Conservation (phyloP, 2,888 invertebrate species). For the Apoda limacodes region DNA sequence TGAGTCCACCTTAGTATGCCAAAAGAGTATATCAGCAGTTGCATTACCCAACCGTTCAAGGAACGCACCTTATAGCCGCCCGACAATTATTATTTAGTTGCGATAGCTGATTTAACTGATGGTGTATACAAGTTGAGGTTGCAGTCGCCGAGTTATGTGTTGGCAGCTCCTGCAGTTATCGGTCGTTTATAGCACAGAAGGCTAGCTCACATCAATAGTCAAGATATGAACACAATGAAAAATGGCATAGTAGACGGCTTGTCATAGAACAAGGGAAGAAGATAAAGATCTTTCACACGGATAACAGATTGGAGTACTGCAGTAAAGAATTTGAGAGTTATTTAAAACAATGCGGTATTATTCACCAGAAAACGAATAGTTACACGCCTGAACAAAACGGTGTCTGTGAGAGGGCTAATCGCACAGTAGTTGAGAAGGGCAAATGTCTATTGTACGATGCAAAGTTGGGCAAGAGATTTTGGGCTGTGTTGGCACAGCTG, state of each 20-base stretch:
- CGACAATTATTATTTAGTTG: slow-evolving; percentile 7
- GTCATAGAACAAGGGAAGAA: too few species aligned
- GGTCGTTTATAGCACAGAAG: slow-evolving; percentile 13
- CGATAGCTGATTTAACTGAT: slow-evolving; percentile 4
- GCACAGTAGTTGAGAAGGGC: slow-evolving; percentile 14
- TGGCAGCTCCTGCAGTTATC: slow-evolving; percentile 3
- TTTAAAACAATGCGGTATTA: slow-evolving; percentile 14
- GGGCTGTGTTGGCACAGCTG: too few species aligned
- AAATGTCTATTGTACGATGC: slow-evolving; percentile 13
- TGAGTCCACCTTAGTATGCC: too few species aligned
- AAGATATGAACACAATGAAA: slow-evolving; percentile 17
- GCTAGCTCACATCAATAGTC: slow-evolving; percentile 15
- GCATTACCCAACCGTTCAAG: too few species aligned
- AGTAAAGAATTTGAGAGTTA: slow-evolving; percentile 17
- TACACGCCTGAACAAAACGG: slow-evolving; percentile 16
- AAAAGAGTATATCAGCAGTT: too few species aligned
- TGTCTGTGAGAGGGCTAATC: slow-evolving; percentile 10
- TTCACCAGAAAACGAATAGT: slow-evolving; percentile 16
- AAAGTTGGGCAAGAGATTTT: slow-evolving; percentile 12
- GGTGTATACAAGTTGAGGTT: slow-evolving; percentile 10
- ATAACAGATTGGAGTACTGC: slow-evolving; percentile 19
- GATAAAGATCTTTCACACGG: slow-evolving; percentile 13
- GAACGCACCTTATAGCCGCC: too few species aligned
- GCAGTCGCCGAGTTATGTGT: too few species aligned
- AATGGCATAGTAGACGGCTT: slow-evolving; percentile 14